Evolutionary conservation across 2,113 vertebrate genomes (phyloP).

Genomic region (Rhynchomys soricoides): DNA sequence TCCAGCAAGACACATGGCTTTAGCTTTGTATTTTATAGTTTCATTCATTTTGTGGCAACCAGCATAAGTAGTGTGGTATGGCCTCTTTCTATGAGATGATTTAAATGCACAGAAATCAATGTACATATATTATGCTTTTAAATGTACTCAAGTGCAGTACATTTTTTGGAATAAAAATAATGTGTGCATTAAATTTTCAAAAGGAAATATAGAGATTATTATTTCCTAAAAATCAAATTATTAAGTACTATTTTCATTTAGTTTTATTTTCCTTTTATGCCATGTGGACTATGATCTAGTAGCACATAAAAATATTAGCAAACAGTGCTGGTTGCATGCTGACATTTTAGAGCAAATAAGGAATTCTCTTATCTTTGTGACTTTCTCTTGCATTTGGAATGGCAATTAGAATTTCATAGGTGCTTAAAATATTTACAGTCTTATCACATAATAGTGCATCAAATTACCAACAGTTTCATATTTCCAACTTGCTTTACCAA

Average conservation of each 20-base stretch:
- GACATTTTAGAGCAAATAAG: not conserved
- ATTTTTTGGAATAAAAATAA: conserved; percentile 1
- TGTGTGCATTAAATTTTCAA: not conserved
- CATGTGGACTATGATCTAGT: not conserved
- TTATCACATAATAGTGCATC: not conserved
- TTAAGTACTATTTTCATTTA: not conserved
- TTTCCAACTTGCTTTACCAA: not conserved
- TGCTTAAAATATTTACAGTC: not conserved
- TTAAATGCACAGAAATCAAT: conserved; percentile 21
- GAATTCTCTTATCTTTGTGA: not conserved
- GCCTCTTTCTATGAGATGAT: conserved; percentile 5
- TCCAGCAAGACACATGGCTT: not conserved
- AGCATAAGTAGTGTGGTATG: not conserved
- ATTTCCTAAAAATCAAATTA: conserved; percentile 20
- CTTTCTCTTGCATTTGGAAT: not conserved
- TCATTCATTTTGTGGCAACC: not conserved
- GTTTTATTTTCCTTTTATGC: not conserved
- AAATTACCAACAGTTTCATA: not conserved
- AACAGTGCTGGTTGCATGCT: not conserved
- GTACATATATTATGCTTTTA: not conserved
- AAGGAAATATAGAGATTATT: not conserved
- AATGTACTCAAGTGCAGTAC: not conserved
- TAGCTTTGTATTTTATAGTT: not conserved
- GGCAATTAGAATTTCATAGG: not conserved
- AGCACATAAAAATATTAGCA: not conserved